These are phyloP conservation scores for Nomada flava DNA, from an alignment of 2,888 invertebrate genomes.

Conservation along the genomic window DNA sequence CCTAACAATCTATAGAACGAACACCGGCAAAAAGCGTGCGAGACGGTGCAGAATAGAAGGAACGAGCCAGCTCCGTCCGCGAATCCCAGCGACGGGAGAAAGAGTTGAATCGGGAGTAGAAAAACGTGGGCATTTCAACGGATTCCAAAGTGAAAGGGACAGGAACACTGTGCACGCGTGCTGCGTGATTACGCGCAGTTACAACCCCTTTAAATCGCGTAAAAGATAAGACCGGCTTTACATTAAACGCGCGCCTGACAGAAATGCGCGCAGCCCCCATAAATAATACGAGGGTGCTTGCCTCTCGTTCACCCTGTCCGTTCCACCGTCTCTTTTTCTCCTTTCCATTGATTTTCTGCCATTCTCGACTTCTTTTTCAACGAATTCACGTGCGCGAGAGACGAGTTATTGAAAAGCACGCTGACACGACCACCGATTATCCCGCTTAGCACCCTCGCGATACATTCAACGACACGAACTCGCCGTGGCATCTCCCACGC, in stretches of 20 bases:
- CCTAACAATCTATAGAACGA: conserved; percentile 21
- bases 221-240: conserved; percentile 75
- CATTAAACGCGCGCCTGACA: conserved; percentile 70
- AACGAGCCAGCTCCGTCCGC: conserved; percentile 2
- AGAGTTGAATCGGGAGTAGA: conserved; percentile 52
- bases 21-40: neutral
- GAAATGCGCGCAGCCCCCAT: conserved; percentile 69
- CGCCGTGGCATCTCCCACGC: neutral
- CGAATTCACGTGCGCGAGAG: conserved; percentile 30
- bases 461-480: conserved; percentile 14
- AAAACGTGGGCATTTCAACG: conserved; percentile 67
- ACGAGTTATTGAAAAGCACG: conserved; percentile 45
- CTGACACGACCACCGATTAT: conserved; percentile 34
- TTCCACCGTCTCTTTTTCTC: conserved; percentile 12
- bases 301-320: conserved; percentile 54
- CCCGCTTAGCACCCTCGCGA: conserved; percentile 32
- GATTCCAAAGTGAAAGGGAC: conserved; percentile 70
- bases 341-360: conserved; percentile 10
- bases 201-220: conserved; percentile 74
- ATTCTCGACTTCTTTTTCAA: conserved; percentile 23
- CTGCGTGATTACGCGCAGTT: conserved; percentile 75
- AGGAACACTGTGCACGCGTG: conserved; percentile 47
- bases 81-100: conserved; percentile 2
- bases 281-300: conserved; percentile 59
- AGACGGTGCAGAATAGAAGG: neutral